phyloP scores from a whole-genome alignment of 2,888 invertebrate genomes.

The Cryptus viduatorius region DNA sequence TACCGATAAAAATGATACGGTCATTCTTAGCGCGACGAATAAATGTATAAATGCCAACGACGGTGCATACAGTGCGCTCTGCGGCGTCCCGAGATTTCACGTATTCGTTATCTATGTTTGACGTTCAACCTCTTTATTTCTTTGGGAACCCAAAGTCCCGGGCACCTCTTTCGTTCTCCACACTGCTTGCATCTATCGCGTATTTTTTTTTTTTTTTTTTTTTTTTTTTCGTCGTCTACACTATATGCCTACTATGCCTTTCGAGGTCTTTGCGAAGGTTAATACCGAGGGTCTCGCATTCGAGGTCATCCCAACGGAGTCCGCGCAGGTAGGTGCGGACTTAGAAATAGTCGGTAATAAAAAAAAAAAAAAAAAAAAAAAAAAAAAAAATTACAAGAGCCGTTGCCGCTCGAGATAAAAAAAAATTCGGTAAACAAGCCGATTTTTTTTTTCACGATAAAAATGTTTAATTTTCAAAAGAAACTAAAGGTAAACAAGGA shows the following conservation, averaged over 20 bases:
- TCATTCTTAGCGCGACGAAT: constrained; percentile 37
- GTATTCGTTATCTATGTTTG: constrained; percentile 67
- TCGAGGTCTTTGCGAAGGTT: constrained; percentile 62
- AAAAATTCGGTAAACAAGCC: background rate
- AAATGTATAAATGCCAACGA: constrained; percentile 34
- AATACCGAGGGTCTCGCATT: constrained; percentile 56
- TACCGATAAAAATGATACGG: constrained; percentile 68
- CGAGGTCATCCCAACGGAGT: constrained; percentile 61
- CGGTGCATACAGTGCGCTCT: constrained; percentile 46
- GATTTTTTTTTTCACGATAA: background rate
- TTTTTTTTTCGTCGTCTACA: background rate
- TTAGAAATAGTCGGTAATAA: constrained; percentile 23
- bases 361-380: constrained; percentile 11
- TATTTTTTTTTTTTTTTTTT: background rate
- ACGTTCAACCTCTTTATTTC: constrained; percentile 46
- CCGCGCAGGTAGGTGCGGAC: constrained; percentile 63
- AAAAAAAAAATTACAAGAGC: constrained; percentile 7
- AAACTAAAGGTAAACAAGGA: background rate
- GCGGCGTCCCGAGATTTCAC: constrained; percentile 56
- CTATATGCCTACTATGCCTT: background rate
- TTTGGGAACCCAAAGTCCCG: constrained; percentile 19
- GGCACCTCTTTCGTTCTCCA: background rate
- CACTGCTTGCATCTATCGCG: constrained; percentile 4
- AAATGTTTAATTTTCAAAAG: background rate
- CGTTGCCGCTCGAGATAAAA: constrained; percentile 31